Percentiles rank a stretch among this genome's conserved stretches.
Conservation (phyloP, 1,140 invertebrate species). For the Ericerus pela region DNA sequence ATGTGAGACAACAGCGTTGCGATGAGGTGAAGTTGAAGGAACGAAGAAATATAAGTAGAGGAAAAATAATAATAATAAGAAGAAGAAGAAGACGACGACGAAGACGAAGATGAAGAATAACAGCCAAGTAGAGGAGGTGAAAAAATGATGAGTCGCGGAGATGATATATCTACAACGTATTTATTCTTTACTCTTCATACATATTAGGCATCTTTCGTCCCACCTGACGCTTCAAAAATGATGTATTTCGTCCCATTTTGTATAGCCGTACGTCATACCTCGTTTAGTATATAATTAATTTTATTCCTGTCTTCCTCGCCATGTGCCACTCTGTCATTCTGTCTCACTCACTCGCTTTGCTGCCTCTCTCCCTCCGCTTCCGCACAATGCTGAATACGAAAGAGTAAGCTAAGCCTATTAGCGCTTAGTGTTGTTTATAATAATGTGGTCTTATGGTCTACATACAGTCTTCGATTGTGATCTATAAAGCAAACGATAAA, state of each 20-base stretch:
- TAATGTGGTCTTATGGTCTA: no score
- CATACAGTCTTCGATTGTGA: no score
- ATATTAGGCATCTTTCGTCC: not conserved
- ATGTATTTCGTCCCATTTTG: not conserved
- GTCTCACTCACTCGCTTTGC: no score
- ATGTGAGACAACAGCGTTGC: not conserved
- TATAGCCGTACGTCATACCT: slow-evolving; percentile 4
- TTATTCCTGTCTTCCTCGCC: no score
- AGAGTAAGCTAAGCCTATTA: no score
- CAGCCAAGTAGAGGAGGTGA: no score
- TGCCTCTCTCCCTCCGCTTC: no score
- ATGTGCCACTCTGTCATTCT: no score
- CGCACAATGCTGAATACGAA: no score
- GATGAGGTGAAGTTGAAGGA: not conserved
- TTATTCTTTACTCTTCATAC: not conserved
- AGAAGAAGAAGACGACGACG: not conserved
- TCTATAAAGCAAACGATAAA: no score
- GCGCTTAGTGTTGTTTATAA: no score
- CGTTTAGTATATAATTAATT: slow-evolving; percentile 1
- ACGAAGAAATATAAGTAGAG: not conserved
- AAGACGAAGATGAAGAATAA: no score
- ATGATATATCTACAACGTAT: slow-evolving; percentile 6
- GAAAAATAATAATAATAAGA: not conserved
- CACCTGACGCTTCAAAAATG: slow-evolving; percentile 3
- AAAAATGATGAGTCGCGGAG: slow-evolving; percentile 3